A percentile compares a stretch with the other conserved stretches of the same genome.
phyloP scores from a whole-genome alignment of 2,797 vertebrate genomes.

The Columba guinea region DNA sequence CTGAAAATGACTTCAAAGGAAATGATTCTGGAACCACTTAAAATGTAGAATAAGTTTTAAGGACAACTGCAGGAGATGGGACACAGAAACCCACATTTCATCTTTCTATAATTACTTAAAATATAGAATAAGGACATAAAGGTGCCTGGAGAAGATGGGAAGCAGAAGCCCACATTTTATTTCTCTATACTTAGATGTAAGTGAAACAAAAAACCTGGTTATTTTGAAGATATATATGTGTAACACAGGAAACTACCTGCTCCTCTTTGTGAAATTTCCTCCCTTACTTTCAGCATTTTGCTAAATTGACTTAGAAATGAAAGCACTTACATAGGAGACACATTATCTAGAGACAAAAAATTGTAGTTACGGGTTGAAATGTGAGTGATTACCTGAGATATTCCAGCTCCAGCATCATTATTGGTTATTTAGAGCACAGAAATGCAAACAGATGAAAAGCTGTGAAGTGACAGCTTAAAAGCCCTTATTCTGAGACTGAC shows the following conservation, averaged over 20 bases:
- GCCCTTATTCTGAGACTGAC: background rate
- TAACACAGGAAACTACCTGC: background rate
- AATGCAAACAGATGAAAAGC: background rate
- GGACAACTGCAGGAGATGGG: background rate
- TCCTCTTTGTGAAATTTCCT: background rate
- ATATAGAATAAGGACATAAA: background rate
- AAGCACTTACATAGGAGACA: conserved; percentile 1
- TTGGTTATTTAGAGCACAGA: background rate
- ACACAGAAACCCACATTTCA: background rate
- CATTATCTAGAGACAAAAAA: background rate
- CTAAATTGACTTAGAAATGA: conserved; percentile 33
- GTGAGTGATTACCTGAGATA: conserved; percentile 4
- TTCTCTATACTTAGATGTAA: background rate
- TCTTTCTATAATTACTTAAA: background rate
- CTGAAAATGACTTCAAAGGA: background rate
- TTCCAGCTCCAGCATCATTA: background rate
- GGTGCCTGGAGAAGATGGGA: background rate
- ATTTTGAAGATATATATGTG: background rate
- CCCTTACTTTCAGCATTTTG: background rate
- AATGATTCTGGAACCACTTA: background rate
- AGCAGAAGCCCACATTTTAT: background rate
- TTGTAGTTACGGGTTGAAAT: background rate
- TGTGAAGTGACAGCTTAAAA: conserved; percentile 43
- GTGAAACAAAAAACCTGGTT: background rate
- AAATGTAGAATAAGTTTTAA: background rate